These are phyloP conservation scores for Anastrepha obliqua DNA, from an alignment of 1,140 invertebrate species.

Conservation along the genomic window DNA sequence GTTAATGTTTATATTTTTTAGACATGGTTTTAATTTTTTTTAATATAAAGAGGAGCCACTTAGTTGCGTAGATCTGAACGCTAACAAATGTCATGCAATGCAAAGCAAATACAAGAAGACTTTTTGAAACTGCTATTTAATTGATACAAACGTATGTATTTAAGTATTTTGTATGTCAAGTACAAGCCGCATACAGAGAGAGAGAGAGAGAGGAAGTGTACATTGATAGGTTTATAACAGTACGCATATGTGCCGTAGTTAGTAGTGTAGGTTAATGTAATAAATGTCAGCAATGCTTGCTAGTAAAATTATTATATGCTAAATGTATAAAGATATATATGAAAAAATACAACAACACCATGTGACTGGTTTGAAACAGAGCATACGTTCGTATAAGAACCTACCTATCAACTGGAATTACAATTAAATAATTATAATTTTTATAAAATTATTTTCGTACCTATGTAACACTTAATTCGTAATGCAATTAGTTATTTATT, in stretches of 20 bases:
- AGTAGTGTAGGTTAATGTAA: slow-evolving; percentile 9
- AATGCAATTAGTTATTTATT: slow-evolving; percentile 27
- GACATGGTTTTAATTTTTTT: not conserved
- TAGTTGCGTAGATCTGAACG: not conserved
- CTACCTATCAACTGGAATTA: not conserved
- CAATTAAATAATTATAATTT: not conserved
- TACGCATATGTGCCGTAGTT: slow-evolving; percentile 47
- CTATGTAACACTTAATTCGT: not conserved
- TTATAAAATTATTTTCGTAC: slow-evolving; percentile 26
- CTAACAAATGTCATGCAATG: not conserved
- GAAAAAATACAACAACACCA: not conserved
- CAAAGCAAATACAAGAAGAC: slow-evolving; percentile 25
- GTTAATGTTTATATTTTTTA: not conserved
- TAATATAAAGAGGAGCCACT: no score
- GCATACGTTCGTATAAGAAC: not conserved
- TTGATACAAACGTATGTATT: not conserved
- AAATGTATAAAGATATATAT: not conserved
- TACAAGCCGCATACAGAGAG: not conserved
- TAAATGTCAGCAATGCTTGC: slow-evolving; percentile 25
- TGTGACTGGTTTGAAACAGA: not conserved
- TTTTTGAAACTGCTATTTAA: slow-evolving; percentile 32
- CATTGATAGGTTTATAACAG: not conserved
- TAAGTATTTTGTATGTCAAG: not conserved
- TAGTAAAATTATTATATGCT: not conserved
- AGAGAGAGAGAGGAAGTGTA: not conserved